A percentile compares a stretch with the other conserved stretches of the same genome.
Conservation (phyloP, 2,113 vertebrate species). For the Misgurnus mizolepis region DNA sequence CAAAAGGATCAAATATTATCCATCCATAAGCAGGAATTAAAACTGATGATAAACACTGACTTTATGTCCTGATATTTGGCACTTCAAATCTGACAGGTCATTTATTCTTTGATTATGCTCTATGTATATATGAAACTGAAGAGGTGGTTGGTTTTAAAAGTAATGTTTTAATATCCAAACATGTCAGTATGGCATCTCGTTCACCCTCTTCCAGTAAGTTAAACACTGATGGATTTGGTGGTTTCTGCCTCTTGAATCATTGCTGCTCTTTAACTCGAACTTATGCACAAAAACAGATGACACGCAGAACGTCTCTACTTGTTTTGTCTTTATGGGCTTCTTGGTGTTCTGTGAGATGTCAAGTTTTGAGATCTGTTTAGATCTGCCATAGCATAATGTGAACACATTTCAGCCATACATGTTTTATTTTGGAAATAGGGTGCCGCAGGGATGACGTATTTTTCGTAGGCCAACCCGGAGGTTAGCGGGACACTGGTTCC, state of each 20-base stretch:
- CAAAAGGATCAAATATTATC: background rate
- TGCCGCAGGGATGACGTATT: no score
- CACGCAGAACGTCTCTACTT: background rate
- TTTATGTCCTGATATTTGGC: background rate
- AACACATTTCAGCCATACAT: no score
- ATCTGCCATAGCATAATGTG: no score
- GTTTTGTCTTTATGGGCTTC: background rate
- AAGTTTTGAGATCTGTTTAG: no score
- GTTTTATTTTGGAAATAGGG: no score
- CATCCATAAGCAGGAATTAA: background rate
- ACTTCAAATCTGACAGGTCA: conserved; percentile 1
- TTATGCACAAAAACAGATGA: no score
- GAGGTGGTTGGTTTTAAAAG: background rate
- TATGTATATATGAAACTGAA: conserved; percentile 21
- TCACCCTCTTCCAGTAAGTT: background rate
- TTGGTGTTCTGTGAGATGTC: no score
- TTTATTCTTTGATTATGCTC: conserved; percentile 2
- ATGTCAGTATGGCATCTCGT: background rate
- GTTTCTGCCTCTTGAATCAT: background rate
- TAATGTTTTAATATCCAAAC: conserved; percentile 16
- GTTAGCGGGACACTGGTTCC: no score
- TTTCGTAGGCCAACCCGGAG: no score
- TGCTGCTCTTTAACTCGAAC: background rate
- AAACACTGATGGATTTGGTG: conserved; percentile 16
- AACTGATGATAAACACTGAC: background rate